Evolutionary conservation across 2,113 vertebrate species (phyloP).

Genomic region (Microcebus lehilahytsara): DNA sequence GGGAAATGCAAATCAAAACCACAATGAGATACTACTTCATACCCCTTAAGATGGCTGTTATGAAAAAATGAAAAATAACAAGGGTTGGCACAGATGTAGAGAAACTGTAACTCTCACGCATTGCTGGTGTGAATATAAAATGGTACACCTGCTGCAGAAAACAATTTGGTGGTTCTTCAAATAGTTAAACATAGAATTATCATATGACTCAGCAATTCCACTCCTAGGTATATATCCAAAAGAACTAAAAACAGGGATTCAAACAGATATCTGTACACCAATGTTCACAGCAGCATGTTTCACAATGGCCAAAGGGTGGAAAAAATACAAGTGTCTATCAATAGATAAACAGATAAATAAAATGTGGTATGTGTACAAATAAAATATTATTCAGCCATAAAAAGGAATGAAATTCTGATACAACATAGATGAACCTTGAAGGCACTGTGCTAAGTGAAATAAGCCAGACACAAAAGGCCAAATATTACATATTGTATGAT

Average conservation of each 20-base stretch:
- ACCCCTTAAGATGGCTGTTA: not conserved
- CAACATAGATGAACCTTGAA: not conserved
- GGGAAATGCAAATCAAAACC: not conserved
- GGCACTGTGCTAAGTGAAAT: constrained; percentile 9
- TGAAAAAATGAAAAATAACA: not conserved
- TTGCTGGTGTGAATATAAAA: not conserved
- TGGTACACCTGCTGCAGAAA: not conserved
- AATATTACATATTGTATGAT: not conserved
- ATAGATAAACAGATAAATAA: not conserved
- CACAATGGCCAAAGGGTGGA: not conserved
- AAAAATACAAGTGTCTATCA: not conserved
- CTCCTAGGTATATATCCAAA: not conserved
- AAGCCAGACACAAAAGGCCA: not conserved
- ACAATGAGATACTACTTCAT: not conserved
- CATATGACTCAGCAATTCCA: not conserved
- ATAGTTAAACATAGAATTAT: not conserved
- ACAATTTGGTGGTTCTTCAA: not conserved
- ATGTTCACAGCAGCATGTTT: not conserved
- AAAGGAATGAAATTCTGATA: constrained; percentile 33
- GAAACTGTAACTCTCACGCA: not conserved
- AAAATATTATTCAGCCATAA: not conserved
- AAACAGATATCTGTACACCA: not conserved
- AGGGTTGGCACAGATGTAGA: not conserved
- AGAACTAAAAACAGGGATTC: not conserved
- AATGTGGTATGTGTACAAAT: not conserved